Evolutionary conservation across 2,113 vertebrate species (phyloP).

Genomic region (Otocyon megalotis): DNA sequence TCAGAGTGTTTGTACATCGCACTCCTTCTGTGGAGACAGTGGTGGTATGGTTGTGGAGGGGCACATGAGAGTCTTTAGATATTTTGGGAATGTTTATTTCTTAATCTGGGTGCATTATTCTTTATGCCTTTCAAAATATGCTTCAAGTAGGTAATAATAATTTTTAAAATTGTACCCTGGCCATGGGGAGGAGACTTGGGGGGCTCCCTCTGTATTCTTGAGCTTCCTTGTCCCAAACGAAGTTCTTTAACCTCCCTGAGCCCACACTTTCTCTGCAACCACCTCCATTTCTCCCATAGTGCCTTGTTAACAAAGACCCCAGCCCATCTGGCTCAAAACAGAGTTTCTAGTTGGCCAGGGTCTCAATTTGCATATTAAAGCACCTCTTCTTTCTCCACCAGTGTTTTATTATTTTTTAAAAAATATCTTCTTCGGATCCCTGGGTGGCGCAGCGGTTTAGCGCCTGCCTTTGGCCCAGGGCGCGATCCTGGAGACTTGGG

Average conservation of each 20-base stretch:
- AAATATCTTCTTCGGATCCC: neutral
- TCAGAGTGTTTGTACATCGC: neutral
- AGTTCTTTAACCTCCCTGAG: neutral
- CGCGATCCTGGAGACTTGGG: too few relatives aligned
- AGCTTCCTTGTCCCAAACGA: neutral
- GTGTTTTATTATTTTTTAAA: neutral
- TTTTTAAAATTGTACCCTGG: neutral
- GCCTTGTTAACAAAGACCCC: neutral
- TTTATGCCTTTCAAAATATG: neutral
- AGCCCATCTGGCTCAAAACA: neutral
- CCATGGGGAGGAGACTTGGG: neutral
- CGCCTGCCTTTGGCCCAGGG: too few relatives aligned
- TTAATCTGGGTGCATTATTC: neutral
- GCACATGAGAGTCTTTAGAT: neutral
- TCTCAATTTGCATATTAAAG: neutral
- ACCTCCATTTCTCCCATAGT: neutral
- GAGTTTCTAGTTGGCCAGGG: neutral
- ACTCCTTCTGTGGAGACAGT: neutral
- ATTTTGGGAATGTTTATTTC: neutral
- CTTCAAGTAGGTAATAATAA: neutral
- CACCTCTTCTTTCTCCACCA: neutral
- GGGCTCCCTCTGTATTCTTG: neutral
- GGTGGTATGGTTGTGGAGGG: neutral
- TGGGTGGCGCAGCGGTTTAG: too few relatives aligned
- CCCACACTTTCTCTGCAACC: neutral